Evolutionary conservation across 1,140 invertebrate genomes (phyloP).

Genomic region (Drosophila carrolli): DNA sequence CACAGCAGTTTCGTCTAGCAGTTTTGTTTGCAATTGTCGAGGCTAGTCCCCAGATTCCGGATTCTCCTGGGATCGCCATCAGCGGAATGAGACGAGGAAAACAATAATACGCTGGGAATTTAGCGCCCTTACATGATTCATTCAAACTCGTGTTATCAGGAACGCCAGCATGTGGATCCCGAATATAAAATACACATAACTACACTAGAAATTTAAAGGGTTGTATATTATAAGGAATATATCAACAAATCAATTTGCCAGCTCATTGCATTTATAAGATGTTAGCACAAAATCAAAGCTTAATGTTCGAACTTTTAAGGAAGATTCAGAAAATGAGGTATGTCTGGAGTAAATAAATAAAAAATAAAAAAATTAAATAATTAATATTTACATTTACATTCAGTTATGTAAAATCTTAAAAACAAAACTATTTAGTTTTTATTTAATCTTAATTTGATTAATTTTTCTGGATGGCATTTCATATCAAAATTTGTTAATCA

Average conservation of each 20-base stretch:
- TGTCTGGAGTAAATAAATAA: too few species aligned
- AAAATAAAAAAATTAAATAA: too few species aligned
- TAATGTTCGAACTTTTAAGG: too few species aligned
- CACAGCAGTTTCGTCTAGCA: slow-evolving; percentile 22
- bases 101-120: slow-evolving; percentile 16
- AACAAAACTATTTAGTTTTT: not conserved
- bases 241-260: too few species aligned
- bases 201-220: not conserved
- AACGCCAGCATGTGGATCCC: not conserved
- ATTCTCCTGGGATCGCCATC: slow-evolving; percentile 15
- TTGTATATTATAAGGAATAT: not conserved
- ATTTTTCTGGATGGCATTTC: not conserved
- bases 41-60: slow-evolving; percentile 9
- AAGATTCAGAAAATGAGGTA: too few species aligned
- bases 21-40: slow-evolving; percentile 19
- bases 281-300: too few species aligned
- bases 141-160: not conserved
- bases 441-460: not conserved
- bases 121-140: slow-evolving; percentile 41
- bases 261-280: too few species aligned
- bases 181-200: not conserved
- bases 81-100: slow-evolving; percentile 4
- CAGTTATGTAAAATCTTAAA: too few species aligned
- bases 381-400: too few species aligned
- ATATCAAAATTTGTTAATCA: too few species aligned